Percentiles rank a stretch among this genome's conserved stretches.
These are phyloP conservation scores for Morelia viridis DNA, from an alignment of 2,797 vertebrate genomes.

Conservation along the genomic window DNA sequence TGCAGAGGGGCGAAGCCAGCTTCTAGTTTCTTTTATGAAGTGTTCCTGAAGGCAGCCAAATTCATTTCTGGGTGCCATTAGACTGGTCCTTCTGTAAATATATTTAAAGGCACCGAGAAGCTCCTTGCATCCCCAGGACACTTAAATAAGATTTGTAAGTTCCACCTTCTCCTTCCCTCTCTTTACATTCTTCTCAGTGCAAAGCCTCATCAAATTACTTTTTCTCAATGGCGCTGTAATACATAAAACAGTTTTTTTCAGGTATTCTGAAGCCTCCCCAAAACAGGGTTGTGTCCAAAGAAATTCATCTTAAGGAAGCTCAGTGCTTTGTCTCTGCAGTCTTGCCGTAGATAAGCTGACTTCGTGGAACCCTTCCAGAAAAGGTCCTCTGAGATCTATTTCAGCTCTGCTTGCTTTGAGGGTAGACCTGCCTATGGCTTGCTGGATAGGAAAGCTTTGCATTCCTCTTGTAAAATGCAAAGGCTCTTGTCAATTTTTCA, in stretches of 20 bases:
- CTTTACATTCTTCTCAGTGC: fast-evolving
- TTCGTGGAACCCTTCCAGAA: not conserved
- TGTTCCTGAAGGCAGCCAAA: constrained; percentile 49
- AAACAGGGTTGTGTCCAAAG: fast-evolving
- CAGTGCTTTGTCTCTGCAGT: not conserved
- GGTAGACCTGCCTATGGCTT: not conserved
- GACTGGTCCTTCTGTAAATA: constrained; percentile 50
- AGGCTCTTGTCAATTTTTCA: not conserved
- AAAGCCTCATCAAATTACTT: constrained; percentile 41
- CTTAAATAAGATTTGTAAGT: constrained; percentile 57
- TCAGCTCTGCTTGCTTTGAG: not conserved
- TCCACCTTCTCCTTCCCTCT: constrained; percentile 34
- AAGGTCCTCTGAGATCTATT: not conserved
- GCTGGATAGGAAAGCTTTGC: not conserved
- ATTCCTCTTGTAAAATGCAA: not conserved
- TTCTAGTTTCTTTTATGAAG: constrained; percentile 55
- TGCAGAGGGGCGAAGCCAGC: constrained; percentile 55
- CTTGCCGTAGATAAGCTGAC: not conserved
- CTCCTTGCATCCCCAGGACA: constrained; percentile 27
- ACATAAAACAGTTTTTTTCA: constrained; percentile 52
- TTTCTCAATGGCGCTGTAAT: constrained; percentile 53
- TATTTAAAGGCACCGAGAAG: constrained; percentile 50
- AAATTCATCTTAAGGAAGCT: fast-evolving
- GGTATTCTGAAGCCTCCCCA: constrained; percentile 56
- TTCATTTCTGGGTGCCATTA: constrained; percentile 57